A percentile compares a stretch with the other conserved stretches of the same genome.
Evolutionary conservation across 2,888 invertebrate species (phyloP).

Genomic region (Leptinotarsa rubiginosa): DNA sequence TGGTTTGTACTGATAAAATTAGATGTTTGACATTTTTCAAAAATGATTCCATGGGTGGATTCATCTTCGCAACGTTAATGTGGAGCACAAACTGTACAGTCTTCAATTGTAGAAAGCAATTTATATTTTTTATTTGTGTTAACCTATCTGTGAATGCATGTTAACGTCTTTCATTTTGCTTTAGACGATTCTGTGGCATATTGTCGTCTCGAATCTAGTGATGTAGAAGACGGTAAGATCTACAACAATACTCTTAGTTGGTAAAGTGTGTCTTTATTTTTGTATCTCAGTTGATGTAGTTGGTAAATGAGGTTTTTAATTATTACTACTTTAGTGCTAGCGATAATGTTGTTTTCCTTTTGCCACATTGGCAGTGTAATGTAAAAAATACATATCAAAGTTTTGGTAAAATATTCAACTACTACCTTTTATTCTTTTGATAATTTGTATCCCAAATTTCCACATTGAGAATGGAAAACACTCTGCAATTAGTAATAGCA

Average conservation of each 20-base stretch:
- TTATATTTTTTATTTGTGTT: not conserved
- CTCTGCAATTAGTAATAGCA: conserved; percentile 59
- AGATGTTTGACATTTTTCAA: too few relatives aligned
- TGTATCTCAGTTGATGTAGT: not conserved
- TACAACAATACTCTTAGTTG: conserved; percentile 9
- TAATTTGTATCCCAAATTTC: conserved; percentile 13
- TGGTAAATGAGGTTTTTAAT: not conserved
- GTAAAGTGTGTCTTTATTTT: not conserved
- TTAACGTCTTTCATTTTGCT: conserved; percentile 38
- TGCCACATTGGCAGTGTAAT: not conserved
- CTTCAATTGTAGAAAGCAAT: not conserved
- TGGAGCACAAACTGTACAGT: not conserved
- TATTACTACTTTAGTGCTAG: not conserved
- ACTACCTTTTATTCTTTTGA: not conserved
- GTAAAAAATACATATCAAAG: not conserved
- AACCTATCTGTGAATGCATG: conserved; percentile 26
- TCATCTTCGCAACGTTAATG: too few relatives aligned
- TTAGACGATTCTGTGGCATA: conserved; percentile 57
- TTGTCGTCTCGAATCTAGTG: conserved; percentile 56
- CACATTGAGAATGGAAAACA: conserved; percentile 23
- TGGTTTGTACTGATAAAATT: too few relatives aligned
- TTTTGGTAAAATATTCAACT: not conserved
- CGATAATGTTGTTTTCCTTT: not conserved
- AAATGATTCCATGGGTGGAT: too few relatives aligned
- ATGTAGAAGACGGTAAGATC: conserved; percentile 56